phyloP scores from a whole-genome alignment of 2,888 invertebrate genomes.

The Drosophila peninsularis region DNA sequence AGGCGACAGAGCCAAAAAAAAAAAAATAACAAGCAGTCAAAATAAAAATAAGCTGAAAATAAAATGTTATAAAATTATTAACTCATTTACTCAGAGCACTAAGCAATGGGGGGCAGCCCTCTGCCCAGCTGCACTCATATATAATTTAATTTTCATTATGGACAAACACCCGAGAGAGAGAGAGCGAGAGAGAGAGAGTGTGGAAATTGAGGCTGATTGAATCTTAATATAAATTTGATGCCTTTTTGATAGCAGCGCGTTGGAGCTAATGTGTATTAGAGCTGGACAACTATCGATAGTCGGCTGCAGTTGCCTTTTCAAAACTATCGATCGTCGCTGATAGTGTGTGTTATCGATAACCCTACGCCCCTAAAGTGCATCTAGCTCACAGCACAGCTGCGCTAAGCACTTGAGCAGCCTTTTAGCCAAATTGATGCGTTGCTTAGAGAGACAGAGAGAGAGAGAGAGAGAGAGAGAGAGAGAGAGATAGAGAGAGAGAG shows the following conservation, averaged over 20 bases:
- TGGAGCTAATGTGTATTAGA: neutral
- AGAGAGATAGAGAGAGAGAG: neutral
- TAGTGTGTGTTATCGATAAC: no score
- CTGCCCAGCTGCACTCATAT: neutral
- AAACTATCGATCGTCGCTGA: no score
- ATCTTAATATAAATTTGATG: constrained; percentile 19
- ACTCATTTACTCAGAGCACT: constrained; percentile 5
- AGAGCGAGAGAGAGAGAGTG: neutral
- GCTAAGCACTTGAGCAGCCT: constrained; percentile 1
- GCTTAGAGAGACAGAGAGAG: neutral
- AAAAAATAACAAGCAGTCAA: neutral
- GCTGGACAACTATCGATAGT: no score
- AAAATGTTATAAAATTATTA: constrained; percentile 12
- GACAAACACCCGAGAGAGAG: neutral
- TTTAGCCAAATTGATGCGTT: constrained; percentile 13
- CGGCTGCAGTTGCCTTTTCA: no score
- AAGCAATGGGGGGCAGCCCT: neutral
- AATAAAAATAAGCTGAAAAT: constrained; percentile 4
- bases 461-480: neutral
- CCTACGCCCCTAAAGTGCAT: no score
- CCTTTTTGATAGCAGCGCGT: neutral
- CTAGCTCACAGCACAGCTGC: no score
- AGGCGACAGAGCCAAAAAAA: constrained; percentile 14
- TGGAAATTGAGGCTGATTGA: constrained; percentile 4
- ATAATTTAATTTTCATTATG: constrained; percentile 13